Conservation (phyloP, 2,888 invertebrate genomes). For the Melanotus villosus region DNA sequence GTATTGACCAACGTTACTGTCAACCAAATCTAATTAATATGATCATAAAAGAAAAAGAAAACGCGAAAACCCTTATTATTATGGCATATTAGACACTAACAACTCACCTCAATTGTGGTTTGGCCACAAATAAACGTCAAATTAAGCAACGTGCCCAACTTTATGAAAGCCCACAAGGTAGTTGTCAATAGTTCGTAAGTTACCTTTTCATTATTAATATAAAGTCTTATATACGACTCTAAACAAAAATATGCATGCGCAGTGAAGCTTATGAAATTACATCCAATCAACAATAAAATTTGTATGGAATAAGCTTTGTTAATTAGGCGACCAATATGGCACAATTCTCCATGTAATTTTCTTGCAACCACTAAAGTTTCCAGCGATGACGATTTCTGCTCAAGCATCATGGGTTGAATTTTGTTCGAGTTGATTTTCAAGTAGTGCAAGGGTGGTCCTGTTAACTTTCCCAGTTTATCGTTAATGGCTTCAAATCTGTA, state of each 20-base stretch:
- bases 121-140: slow-evolving; percentile 39
- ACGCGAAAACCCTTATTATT: too few species aligned
- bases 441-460: too few species aligned
- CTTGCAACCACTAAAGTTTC: slow-evolving; percentile 13
- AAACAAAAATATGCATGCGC: slow-evolving; percentile 48
- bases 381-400: neutral
- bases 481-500: slow-evolving; percentile 45
- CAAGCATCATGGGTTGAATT: neutral
- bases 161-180: slow-evolving; percentile 45
- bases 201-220: slow-evolving; percentile 29
- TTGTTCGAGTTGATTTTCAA: neutral
- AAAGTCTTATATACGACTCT: slow-evolving; percentile 41
- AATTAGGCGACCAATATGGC: slow-evolving; percentile 31
- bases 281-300: slow-evolving; percentile 40
- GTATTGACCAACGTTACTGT: too few species aligned
- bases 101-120: slow-evolving; percentile 42
- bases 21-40: neutral
- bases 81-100: neutral
- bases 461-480: slow-evolving; percentile 24
- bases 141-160: slow-evolving; percentile 36
- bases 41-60: neutral
- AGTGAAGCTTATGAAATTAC: slow-evolving; percentile 46
- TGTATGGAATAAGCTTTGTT: slow-evolving; percentile 42
- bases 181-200: slow-evolving; percentile 42
- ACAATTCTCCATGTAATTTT: slow-evolving; percentile 41